Evolutionary conservation across 2,113 vertebrate genomes (phyloP).

Genomic region (Marmota flaviventris): DNA sequence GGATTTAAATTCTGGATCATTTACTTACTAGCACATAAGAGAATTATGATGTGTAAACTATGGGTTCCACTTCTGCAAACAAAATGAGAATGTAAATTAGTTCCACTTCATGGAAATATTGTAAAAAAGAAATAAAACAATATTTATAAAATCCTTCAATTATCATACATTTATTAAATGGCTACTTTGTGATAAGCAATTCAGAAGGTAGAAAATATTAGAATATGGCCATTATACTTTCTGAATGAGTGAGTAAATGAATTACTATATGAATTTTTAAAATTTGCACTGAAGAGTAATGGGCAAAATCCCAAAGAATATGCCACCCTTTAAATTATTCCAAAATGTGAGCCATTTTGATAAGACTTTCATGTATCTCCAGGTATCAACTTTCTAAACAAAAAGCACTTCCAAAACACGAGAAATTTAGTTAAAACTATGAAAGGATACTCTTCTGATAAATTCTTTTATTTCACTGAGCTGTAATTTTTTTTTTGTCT

Average conservation of each 20-base stretch:
- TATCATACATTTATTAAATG: neutral
- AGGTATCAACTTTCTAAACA: conserved; percentile 2
- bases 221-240: neutral
- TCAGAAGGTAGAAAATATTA: neutral
- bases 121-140: neutral
- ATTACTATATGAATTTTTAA: neutral
- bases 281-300: neutral
- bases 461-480: neutral
- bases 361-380: neutral
- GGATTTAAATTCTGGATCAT: neutral
- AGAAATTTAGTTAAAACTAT: neutral
- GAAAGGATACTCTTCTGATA: neutral
- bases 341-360: neutral
- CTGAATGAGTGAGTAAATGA: neutral
- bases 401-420: neutral
- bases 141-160: neutral
- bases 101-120: neutral
- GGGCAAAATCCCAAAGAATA: neutral
- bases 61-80: neutral
- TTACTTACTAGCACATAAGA: neutral
- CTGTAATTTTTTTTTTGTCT: neutral
- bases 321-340: neutral
- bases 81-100: neutral
- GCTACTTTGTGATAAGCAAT: neutral
- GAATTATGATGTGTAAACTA: neutral